These are phyloP conservation scores for Eupsittula cactorum DNA, from an alignment of 2,113 vertebrate genomes.

Conservation along the genomic window DNA sequence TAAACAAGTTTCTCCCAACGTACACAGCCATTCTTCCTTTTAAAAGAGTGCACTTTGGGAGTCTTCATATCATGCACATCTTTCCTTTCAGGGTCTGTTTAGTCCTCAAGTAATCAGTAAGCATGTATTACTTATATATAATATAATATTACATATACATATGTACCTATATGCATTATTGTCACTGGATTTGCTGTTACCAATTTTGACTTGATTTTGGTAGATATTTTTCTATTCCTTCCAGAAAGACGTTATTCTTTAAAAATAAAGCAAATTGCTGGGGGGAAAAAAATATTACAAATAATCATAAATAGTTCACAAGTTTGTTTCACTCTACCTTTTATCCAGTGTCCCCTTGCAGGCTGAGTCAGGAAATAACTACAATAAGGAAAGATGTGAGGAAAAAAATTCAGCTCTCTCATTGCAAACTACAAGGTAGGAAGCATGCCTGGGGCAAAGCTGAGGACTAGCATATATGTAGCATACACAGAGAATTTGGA, in stretches of 20 bases:
- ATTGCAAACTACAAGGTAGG: not conserved
- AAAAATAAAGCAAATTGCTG: not conserved
- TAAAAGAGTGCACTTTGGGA: not conserved
- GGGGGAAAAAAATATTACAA: rapidly evolving
- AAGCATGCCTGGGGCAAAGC: not conserved
- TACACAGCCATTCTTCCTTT: not conserved
- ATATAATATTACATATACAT: not conserved
- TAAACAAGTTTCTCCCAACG: not conserved
- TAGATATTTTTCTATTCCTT: not conserved
- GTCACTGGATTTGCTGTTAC: not conserved
- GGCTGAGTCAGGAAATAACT: not conserved
- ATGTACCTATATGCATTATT: not conserved
- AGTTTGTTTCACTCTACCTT: not conserved
- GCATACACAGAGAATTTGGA: not conserved
- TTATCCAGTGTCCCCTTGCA: not conserved
- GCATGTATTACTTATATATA: not conserved
- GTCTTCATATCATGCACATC: rapidly evolving
- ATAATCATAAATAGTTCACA: not conserved
- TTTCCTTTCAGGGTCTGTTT: not conserved
- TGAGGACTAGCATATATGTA: not conserved
- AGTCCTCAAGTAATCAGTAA: not conserved
- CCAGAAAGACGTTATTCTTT: not conserved
- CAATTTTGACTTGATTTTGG: not conserved
- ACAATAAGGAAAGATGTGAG: not conserved
- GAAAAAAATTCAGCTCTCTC: not conserved